Conservation (phyloP, 2,113 vertebrate genomes). For the Mus musculus region DNA sequence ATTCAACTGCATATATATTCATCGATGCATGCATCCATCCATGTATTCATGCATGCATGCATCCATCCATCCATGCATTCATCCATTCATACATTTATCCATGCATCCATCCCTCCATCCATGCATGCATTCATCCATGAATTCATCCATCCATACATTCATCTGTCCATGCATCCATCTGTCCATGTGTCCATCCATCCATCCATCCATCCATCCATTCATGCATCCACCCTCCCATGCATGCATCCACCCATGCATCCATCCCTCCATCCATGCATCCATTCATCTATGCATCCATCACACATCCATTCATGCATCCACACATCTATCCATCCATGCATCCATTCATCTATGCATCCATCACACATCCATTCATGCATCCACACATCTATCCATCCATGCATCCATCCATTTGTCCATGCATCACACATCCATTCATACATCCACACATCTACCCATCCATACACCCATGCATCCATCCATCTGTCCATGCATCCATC, state of each 20-base stretch:
- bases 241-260: rapidly evolving
- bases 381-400: rapidly evolving
- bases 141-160: rapidly evolving
- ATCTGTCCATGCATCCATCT: not conserved
- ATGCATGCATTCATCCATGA: rapidly evolving
- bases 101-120: not conserved
- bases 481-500: not conserved
- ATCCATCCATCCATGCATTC: not conserved
- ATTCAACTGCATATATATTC: not conserved
- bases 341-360: not conserved
- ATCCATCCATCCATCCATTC: rapidly evolving
- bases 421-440: not conserved
- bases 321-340: not conserved
- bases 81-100: too few species aligned
- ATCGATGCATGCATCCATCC: not conserved
- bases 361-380: too few species aligned
- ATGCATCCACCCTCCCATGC: rapidly evolving
- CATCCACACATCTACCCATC: rapidly evolving
- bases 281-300: not conserved
- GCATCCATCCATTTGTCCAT: not conserved
- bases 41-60: not conserved
- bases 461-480: not conserved
- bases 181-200: not conserved
- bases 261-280: not conserved
- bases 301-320: not conserved